phyloP scores from a whole-genome alignment of 1,140 invertebrate genomes.

The Nymphalis io region DNA sequence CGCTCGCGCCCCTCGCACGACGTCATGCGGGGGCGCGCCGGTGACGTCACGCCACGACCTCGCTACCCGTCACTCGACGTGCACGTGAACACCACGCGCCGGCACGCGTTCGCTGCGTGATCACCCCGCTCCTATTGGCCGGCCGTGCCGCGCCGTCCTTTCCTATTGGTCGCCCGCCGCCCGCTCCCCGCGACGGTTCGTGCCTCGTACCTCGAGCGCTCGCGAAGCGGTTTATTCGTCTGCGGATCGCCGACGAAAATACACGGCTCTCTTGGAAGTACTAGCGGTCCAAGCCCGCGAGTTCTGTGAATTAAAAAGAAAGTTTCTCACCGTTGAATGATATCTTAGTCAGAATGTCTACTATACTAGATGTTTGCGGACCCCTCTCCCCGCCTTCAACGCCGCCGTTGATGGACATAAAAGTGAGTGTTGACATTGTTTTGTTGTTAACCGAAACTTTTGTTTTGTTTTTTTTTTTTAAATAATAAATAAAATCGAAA shows the following conservation, averaged over 20 bases:
- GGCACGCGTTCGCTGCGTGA: conserved; percentile 80
- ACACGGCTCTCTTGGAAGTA: conserved; percentile 51
- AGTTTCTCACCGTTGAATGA: conserved; percentile 70
- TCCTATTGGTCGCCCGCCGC: conserved; percentile 59
- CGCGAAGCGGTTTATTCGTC: conserved; percentile 75
- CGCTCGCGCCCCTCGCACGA: conserved; percentile 52
- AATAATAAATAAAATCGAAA: conserved; percentile 43
- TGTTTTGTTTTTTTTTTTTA: conserved; percentile 19
- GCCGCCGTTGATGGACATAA: conserved; percentile 76
- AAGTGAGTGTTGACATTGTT: conserved; percentile 70
- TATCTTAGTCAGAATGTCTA: conserved; percentile 65
- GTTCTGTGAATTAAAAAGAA: conserved; percentile 76
- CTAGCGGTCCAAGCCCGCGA: conserved; percentile 52
- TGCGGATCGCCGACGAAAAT: conserved; percentile 61
- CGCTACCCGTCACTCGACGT: conserved; percentile 76
- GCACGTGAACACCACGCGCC: conserved; percentile 83
- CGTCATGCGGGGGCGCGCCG: conserved; percentile 75
- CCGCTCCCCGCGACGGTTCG: conserved; percentile 46
- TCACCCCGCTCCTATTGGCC: conserved; percentile 76
- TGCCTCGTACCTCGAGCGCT: conserved; percentile 58
- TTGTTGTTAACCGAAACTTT: conserved; percentile 25
- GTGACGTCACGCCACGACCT: conserved; percentile 80
- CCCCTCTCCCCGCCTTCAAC: conserved; percentile 79
- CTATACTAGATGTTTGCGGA: conserved; percentile 73
- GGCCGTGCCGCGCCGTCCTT: conserved; percentile 62